Conservation (phyloP, 2,888 invertebrate species). For the Pristionchus fissidentatus region DNA sequence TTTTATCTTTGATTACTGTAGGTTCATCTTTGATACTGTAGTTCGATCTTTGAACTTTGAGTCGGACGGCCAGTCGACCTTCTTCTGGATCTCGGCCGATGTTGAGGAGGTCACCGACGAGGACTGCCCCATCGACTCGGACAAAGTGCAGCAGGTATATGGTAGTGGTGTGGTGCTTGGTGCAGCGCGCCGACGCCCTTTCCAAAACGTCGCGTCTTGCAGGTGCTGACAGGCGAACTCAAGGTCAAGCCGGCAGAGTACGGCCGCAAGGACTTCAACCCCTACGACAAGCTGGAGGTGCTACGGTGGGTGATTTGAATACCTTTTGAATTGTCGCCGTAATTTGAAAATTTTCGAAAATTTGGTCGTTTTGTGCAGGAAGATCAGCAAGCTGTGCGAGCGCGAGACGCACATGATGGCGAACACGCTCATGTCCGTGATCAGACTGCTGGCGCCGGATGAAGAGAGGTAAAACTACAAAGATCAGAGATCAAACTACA, state of each 20-base stretch:
- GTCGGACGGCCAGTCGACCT: constrained; percentile 14
- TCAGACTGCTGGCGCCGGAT: not conserved
- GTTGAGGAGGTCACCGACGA: constrained; percentile 56
- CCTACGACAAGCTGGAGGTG: constrained; percentile 49
- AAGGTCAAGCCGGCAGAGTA: constrained; percentile 37
- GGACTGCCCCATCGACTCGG: constrained; percentile 56
- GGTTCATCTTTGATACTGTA: not conserved
- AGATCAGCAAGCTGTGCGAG: constrained; percentile 50
- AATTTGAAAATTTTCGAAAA: not conserved
- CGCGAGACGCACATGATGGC: constrained; percentile 51
- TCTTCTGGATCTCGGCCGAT: constrained; percentile 34
- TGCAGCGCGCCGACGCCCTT: not conserved
- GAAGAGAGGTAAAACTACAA: not conserved
- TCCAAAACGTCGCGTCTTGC: not conserved
- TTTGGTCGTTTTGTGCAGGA: not conserved
- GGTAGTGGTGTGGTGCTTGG: constrained; percentile 21
- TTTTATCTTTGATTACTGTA: not conserved
- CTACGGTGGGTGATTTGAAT: constrained; percentile 34
- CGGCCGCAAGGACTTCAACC: constrained; percentile 49
- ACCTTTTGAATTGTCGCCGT: not conserved
- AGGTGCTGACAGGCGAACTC: constrained; percentile 51
- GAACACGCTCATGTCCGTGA: constrained; percentile 19
- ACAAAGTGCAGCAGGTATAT: constrained; percentile 17
- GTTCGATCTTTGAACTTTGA: constrained; percentile 37
- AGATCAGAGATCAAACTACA: not conserved